These are phyloP conservation scores for Hormaphis cornu DNA, from an alignment of 1,140 invertebrate species.

Conservation along the genomic window DNA sequence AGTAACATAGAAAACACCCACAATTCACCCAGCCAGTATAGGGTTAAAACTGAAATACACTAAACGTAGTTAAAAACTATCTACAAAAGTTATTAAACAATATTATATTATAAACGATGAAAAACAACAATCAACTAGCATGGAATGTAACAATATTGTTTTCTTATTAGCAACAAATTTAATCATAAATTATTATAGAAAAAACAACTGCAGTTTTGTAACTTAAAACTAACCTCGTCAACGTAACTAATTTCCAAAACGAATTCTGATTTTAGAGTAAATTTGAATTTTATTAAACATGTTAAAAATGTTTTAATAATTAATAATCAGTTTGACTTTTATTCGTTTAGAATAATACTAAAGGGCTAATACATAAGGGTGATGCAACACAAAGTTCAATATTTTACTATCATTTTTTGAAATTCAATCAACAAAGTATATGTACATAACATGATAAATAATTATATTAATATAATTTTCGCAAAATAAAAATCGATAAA, in stretches of 20 bases:
- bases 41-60: too few species aligned
- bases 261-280: not conserved
- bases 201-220: not conserved
- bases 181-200: not conserved
- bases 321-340: too few species aligned
- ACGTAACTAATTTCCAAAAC: constrained; percentile 21
- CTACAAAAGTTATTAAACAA: too few species aligned
- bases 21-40: too few species aligned
- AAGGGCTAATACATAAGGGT: too few species aligned
- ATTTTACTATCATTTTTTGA: not conserved
- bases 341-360: too few species aligned
- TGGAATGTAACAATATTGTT: not conserved
- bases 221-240: not conserved
- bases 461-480: too few species aligned
- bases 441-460: too few species aligned
- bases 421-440: too few species aligned
- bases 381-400: not conserved
- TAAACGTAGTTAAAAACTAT: too few species aligned
- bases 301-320: too few species aligned
- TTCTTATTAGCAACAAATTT: not conserved
- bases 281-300: not conserved
- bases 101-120: not conserved
- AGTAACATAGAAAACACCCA: too few species aligned
- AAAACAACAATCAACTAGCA: not conserved
- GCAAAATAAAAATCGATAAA: not conserved